Conservation (phyloP, 1,140 invertebrate genomes). For the Drosophila sucinea region DNA sequence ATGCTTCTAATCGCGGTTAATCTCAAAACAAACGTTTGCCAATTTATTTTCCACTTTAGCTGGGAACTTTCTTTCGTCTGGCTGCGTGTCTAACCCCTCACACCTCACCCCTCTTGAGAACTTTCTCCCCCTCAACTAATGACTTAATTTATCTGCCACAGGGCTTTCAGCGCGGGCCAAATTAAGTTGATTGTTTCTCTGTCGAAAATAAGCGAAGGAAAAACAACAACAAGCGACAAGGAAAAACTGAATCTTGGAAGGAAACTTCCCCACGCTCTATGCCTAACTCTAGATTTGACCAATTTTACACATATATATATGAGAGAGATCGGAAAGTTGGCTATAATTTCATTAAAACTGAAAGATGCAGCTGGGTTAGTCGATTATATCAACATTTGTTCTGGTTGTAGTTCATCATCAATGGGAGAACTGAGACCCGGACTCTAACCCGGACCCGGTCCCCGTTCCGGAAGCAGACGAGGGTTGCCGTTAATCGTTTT, state of each 20-base stretch:
- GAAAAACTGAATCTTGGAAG: conserved; percentile 26
- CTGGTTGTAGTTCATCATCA: not conserved
- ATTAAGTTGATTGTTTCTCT: conserved; percentile 81
- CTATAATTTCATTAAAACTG: conserved; percentile 1
- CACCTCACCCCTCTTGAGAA: conserved; percentile 22
- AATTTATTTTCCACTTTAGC: conserved; percentile 83
- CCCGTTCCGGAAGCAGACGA: conserved; percentile 11
- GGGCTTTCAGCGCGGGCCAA: conserved; percentile 82
- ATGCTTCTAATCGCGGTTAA: conserved; percentile 81
- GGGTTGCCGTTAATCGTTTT: conserved; percentile 81
- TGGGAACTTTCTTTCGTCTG: conserved; percentile 51
- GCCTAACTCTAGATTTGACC: conserved; percentile 2
- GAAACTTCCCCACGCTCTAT: conserved; percentile 33
- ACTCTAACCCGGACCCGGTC: not conserved
- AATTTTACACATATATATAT: not conserved
- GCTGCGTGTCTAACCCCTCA: not conserved
- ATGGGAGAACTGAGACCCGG: not conserved
- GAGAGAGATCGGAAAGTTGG: not conserved
- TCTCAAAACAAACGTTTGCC: conserved; percentile 83
- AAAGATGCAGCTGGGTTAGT: not conserved
- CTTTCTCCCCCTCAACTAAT: conserved; percentile 74
- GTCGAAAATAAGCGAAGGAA: conserved; percentile 19
- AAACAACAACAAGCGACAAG: conserved; percentile 2
- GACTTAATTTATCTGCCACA: conserved; percentile 83
- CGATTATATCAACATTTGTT: not conserved